phyloP scores from a whole-genome alignment of 2,797 vertebrate genomes.

The Poeciliopsis gracilis region DNA sequence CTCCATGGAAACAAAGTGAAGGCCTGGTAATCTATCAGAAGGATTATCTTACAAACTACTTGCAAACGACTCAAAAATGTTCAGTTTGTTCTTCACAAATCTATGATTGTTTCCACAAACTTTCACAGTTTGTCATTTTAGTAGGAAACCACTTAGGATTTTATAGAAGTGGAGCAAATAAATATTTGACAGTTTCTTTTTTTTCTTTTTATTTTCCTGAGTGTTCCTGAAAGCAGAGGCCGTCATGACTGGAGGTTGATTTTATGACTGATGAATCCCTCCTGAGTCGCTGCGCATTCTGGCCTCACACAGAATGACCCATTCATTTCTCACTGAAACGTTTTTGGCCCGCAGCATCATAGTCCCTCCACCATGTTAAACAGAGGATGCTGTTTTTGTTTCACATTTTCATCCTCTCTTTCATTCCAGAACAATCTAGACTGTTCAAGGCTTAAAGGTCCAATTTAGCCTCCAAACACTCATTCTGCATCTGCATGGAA shows the following conservation, averaged over 20 bases:
- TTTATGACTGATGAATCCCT: not conserved
- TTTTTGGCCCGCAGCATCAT: not conserved
- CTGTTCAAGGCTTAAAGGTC: not conserved
- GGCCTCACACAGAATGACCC: not conserved
- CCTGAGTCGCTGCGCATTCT: not conserved
- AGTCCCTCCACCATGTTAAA: not conserved
- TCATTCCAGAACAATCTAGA: not conserved
- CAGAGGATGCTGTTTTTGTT: not conserved
- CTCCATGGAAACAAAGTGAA: conserved; percentile 15
- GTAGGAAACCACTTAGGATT: not conserved
- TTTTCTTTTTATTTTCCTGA: not conserved
- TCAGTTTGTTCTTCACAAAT: not conserved
- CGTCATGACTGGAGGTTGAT: not conserved
- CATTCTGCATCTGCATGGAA: not conserved
- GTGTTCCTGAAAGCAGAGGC: not conserved
- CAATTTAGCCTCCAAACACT: not conserved
- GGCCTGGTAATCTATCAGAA: not conserved
- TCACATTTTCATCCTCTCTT: not conserved
- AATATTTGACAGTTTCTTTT: not conserved
- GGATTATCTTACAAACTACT: not conserved
- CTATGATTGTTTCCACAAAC: not conserved
- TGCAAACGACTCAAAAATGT: not conserved
- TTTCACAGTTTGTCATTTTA: not conserved
- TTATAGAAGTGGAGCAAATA: not conserved
- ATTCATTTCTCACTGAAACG: not conserved